A percentile compares a stretch with the other conserved stretches of the same genome.
phyloP scores from a whole-genome alignment of 2,113 vertebrate genomes.

The Anolis carolinensis region DNA sequence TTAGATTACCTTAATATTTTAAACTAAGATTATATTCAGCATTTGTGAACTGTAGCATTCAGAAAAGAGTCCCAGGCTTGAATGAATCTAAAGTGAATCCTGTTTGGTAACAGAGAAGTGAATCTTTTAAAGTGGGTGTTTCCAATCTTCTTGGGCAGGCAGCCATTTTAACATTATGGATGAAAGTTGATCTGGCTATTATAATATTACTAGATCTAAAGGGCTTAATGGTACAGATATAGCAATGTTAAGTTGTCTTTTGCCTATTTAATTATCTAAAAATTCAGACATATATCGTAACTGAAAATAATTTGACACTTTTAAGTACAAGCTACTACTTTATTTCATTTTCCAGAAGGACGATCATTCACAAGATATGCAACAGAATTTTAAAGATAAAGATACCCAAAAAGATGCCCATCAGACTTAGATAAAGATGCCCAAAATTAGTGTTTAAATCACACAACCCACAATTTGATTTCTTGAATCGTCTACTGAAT shows the following conservation, averaged over 20 bases:
- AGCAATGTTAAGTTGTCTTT: neutral
- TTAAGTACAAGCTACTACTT: neutral
- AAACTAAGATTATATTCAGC: neutral
- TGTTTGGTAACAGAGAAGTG: neutral
- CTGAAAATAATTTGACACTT: slow-evolving; percentile 14
- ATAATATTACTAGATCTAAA: neutral
- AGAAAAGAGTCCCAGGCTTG: neutral
- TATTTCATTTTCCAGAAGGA: neutral
- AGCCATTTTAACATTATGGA: neutral
- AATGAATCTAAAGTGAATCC: neutral
- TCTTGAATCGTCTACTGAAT: slow-evolving; percentile 38
- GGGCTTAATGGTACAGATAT: neutral
- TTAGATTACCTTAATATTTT: neutral
- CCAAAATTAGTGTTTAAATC: neutral
- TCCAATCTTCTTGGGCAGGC: neutral
- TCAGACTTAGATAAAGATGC: slow-evolving; percentile 15
- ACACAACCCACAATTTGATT: neutral
- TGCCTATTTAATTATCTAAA: neutral
- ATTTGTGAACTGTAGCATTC: neutral
- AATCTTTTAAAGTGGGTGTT: neutral
- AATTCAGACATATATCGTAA: slow-evolving; percentile 2
- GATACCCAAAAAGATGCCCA: no score
- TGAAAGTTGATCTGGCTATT: neutral
- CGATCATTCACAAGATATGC: slow-evolving; percentile 4
- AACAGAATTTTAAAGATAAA: neutral